phyloP scores from a whole-genome alignment of 2,888 invertebrate genomes.

The Ecdyonurus torrentis region DNA sequence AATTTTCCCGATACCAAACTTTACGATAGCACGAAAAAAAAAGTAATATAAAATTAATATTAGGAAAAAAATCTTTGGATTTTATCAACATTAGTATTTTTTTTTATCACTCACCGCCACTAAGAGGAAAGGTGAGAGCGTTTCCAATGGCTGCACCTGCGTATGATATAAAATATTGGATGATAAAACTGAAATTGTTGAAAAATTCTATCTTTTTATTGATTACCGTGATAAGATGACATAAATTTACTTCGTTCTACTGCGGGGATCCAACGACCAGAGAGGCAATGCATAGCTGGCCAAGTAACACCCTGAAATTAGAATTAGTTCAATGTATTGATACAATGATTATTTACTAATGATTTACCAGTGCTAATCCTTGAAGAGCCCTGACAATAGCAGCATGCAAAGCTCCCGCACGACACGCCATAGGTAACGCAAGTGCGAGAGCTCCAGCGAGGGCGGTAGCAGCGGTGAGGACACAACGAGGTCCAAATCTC shows the following conservation, averaged over 20 bases:
- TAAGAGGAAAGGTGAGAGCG: slow-evolving; percentile 27
- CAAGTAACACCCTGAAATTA: slow-evolving; percentile 19
- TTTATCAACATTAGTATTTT: too few relatives aligned
- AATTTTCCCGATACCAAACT: too few relatives aligned
- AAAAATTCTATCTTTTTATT: not conserved
- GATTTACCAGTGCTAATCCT: slow-evolving; percentile 27
- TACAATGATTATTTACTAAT: not conserved
- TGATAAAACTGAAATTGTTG: not conserved
- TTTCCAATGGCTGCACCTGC: slow-evolving; percentile 32
- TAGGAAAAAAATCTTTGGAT: too few relatives aligned
- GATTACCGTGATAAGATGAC: slow-evolving; percentile 15
- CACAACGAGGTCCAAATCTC: slow-evolving; percentile 25
- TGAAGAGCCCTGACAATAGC: slow-evolving; percentile 25
- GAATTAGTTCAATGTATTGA: not conserved
- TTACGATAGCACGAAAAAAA: too few relatives aligned
- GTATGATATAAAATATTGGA: not conserved
- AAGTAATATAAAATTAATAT: too few relatives aligned
- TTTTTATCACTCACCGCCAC: slow-evolving; percentile 19
- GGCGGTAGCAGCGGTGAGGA: slow-evolving; percentile 25
- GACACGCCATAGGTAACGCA: slow-evolving; percentile 25
- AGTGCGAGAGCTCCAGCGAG: slow-evolving; percentile 25
- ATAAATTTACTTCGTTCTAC: slow-evolving; percentile 23
- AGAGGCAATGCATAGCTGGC: slow-evolving; percentile 26
- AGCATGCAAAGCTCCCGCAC: slow-evolving; percentile 20
- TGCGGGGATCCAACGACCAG: slow-evolving; percentile 23